phyloP scores from a whole-genome alignment of 2,888 invertebrate genomes.

The Pristionchus entomophagus region DNA sequence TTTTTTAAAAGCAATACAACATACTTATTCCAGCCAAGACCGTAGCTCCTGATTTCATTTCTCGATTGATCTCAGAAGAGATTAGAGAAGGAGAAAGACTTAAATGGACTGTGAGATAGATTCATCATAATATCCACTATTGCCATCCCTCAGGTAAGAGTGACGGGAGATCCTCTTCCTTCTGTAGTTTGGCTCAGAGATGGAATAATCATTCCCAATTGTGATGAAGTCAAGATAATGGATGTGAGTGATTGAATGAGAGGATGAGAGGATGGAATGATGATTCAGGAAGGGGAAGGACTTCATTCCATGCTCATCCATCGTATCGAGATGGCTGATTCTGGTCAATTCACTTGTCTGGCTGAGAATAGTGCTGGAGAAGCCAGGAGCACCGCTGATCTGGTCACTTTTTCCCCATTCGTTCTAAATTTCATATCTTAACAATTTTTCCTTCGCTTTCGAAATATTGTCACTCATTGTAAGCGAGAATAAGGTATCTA shows the following conservation, averaged over 20 bases:
- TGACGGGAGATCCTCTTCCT: constrained; percentile 23
- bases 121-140: constrained; percentile 75
- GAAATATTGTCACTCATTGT: no score
- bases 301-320: constrained; percentile 86
- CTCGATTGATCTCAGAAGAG: constrained; percentile 74
- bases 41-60: constrained; percentile 74
- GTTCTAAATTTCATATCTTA: no score
- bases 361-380: constrained; percentile 96
- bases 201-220: constrained; percentile 80
- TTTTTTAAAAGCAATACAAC: no score
- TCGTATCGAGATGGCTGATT: constrained; percentile 93
- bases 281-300: constrained; percentile 73
- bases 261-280: background rate
- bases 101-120: constrained; percentile 81
- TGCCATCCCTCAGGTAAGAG: background rate
- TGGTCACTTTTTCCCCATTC: background rate
- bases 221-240: constrained; percentile 73
- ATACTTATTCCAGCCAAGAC: constrained; percentile 59
- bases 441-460: no score
- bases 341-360: constrained; percentile 93
- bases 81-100: constrained; percentile 70
- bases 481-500: no score
- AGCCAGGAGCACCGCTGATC: constrained; percentile 76
- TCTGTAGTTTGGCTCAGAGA: constrained; percentile 83
- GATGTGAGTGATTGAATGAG: constrained; percentile 58